Evolutionary conservation across 2,113 vertebrate species (phyloP).

Genomic region (Mus spicilegus): DNA sequence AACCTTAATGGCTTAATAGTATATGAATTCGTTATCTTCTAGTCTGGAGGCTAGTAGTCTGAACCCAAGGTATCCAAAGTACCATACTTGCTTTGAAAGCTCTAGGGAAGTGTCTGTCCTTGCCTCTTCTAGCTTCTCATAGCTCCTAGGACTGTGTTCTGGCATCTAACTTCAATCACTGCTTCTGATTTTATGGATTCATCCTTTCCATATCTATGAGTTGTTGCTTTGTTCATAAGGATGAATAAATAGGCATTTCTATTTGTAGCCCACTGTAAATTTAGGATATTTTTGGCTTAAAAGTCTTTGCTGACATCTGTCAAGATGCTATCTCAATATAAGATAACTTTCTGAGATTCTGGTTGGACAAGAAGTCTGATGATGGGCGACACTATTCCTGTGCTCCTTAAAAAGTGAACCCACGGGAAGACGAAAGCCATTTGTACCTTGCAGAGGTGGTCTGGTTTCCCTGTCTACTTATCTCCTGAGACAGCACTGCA

Average conservation of each 20-base stretch:
- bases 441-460: not conserved
- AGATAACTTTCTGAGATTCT: slow-evolving; percentile 20
- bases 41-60: not conserved
- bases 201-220: not conserved
- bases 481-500: not conserved
- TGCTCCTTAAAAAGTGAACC: not conserved
- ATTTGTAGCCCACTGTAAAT: not conserved
- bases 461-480: not conserved
- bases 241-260: not conserved
- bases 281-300: not conserved
- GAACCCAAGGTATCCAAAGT: not conserved
- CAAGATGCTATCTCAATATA: not conserved
- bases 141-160: not conserved
- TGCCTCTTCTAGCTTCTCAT: not conserved
- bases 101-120: not conserved
- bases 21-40: not conserved
- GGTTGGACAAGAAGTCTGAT: not conserved
- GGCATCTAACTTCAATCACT: not conserved
- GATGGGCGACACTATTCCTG: not conserved
- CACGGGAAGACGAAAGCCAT: not conserved
- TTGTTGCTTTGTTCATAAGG: not conserved
- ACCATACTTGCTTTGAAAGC: not conserved
- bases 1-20: not conserved
- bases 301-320: not conserved
- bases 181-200: not conserved